A percentile compares a stretch with the other conserved stretches of the same genome.
These are phyloP conservation scores for Corydoras maculifer DNA, from an alignment of 2,113 vertebrate genomes.

Conservation along the genomic window DNA sequence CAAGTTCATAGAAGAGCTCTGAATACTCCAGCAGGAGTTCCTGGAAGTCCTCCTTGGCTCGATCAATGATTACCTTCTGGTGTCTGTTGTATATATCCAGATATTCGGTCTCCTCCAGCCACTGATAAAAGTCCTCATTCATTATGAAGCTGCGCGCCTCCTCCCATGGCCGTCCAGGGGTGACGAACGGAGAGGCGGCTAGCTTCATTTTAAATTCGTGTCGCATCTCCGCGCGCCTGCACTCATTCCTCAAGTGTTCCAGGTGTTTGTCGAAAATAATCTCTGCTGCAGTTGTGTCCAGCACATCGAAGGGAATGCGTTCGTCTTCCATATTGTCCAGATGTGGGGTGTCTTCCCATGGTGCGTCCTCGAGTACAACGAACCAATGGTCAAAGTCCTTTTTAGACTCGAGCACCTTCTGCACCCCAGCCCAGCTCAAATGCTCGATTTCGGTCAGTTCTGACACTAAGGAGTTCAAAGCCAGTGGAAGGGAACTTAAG, in stretches of 20 bases:
- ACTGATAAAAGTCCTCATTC: slow-evolving; percentile 94
- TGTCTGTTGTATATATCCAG: slow-evolving; percentile 90
- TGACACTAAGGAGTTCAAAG: slow-evolving; percentile 82
- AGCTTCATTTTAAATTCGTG: slow-evolving; percentile 85
- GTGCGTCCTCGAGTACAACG: slow-evolving; percentile 87
- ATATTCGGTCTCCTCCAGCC: slow-evolving; percentile 87
- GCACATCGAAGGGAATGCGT: slow-evolving; percentile 86
- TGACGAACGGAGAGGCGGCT: slow-evolving; percentile 83
- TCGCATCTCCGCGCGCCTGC: slow-evolving; percentile 82
- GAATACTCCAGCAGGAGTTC: slow-evolving; percentile 93
- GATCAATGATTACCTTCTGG: slow-evolving; percentile 94
- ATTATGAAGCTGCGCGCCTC: slow-evolving; percentile 96
- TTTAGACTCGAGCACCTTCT: slow-evolving; percentile 86
- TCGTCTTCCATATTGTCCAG: slow-evolving; percentile 82
- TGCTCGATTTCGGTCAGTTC: slow-evolving; percentile 89
- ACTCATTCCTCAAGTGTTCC: slow-evolving; percentile 81
- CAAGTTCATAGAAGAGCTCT: slow-evolving; percentile 94
- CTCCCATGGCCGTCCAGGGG: slow-evolving; percentile 93
- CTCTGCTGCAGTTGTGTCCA: slow-evolving; percentile 79
- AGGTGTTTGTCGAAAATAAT: slow-evolving; percentile 81
- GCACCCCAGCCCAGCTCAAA: slow-evolving; percentile 77
- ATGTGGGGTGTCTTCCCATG: slow-evolving; percentile 87
- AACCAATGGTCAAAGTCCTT: slow-evolving; percentile 90
- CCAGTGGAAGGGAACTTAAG: slow-evolving; percentile 77
- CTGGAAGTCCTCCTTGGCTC: slow-evolving; percentile 94